Percentiles rank a stretch among this genome's conserved stretches.
phyloP scores from a whole-genome alignment of 2,113 vertebrate genomes.

The Neolamprologus variostigma region DNA sequence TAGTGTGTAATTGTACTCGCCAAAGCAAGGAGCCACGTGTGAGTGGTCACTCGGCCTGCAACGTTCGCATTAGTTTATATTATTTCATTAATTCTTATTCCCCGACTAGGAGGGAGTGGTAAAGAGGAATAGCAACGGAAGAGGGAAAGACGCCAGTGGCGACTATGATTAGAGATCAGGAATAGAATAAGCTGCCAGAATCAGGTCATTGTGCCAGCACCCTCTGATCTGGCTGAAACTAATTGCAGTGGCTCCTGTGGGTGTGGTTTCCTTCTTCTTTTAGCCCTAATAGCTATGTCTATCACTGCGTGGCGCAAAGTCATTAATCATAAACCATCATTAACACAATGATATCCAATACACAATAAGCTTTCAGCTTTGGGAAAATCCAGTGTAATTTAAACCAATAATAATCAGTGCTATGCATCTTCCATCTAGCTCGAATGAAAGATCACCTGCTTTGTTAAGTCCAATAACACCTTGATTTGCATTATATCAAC shows the following conservation, averaged over 20 bases:
- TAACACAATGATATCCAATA: slow-evolving; percentile 37
- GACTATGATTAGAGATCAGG: slow-evolving; percentile 36
- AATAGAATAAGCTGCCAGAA: slow-evolving; percentile 50
- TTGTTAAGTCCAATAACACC: background rate
- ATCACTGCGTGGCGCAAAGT: slow-evolving; percentile 24
- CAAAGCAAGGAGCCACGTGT: slow-evolving; percentile 57
- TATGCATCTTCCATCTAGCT: background rate
- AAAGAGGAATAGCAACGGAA: background rate
- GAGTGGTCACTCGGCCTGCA: slow-evolving; percentile 63
- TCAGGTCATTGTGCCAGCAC: slow-evolving; percentile 56
- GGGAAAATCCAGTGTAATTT: slow-evolving; percentile 9
- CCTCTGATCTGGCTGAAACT: slow-evolving; percentile 54
- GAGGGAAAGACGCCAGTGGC: slow-evolving; percentile 24
- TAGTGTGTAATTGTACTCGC: slow-evolving; percentile 71
- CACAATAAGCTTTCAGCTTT: slow-evolving; percentile 11
- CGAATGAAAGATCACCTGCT: slow-evolving; percentile 7
- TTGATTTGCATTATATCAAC: background rate
- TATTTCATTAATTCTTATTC: slow-evolving; percentile 67
- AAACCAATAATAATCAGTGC: slow-evolving; percentile 13
- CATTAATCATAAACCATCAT: slow-evolving; percentile 54
- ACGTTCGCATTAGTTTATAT: slow-evolving; percentile 58
- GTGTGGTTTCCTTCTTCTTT: slow-evolving; percentile 33
- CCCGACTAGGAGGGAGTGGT: background rate
- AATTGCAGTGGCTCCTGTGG: slow-evolving; percentile 49
- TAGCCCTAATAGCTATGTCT: slow-evolving; percentile 31